Evolutionary conservation across 2,888 invertebrate species (phyloP).

Genomic region (Scaptomyza caliginosa): DNA sequence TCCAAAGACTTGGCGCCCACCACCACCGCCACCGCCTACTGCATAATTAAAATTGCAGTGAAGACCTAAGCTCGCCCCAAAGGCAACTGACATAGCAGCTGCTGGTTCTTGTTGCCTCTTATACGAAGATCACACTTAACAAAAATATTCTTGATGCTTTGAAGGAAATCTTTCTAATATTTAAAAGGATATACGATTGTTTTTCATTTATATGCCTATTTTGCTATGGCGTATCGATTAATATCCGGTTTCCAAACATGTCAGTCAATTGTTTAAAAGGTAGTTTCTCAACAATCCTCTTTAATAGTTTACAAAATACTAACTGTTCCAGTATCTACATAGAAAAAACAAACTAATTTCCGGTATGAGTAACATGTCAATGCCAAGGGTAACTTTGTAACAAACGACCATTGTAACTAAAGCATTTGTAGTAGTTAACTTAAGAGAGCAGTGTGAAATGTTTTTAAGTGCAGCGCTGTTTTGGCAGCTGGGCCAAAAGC

Average conservation of each 20-base stretch:
- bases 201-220: background rate
- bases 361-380: background rate
- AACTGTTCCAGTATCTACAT: background rate
- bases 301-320: background rate
- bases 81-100: conserved; percentile 31
- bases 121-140: conserved; percentile 24
- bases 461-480: conserved; percentile 5
- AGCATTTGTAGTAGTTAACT: background rate
- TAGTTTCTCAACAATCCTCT: background rate
- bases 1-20: conserved; percentile 10
- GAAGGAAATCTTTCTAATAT: background rate
- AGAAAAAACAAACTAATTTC: background rate
- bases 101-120: conserved; percentile 8
- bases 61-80: conserved; percentile 57
- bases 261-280: background rate
- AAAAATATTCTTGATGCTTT: background rate
- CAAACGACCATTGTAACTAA: background rate
- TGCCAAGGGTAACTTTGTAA: background rate
- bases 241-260: background rate
- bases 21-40: conserved; percentile 32
- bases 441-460: conserved; percentile 11
- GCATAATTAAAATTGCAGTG: conserved; percentile 76
- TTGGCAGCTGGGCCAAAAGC: conserved; percentile 18
- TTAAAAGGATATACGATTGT: background rate
- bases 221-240: background rate